Conservation (phyloP, 2,113 vertebrate species). For the Mobula hypostoma region DNA sequence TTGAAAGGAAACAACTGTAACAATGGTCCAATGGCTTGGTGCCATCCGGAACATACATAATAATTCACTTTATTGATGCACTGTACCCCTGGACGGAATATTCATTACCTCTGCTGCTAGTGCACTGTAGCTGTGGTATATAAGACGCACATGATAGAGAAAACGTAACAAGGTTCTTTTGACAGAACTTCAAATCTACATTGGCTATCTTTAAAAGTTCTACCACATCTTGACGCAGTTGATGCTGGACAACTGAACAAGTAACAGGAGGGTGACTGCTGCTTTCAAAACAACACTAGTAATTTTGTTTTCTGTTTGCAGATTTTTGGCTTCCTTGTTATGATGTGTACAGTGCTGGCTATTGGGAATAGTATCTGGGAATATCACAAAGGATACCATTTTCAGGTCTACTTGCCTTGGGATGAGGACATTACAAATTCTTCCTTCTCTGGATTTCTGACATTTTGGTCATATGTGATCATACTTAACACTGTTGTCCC, state of each 20-base stretch:
- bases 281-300: neutral
- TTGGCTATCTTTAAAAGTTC: too few species aligned
- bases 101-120: neutral
- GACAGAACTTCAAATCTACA: neutral
- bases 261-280: neutral
- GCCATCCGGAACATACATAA: neutral
- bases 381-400: conserved; percentile 60
- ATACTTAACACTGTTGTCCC: conserved; percentile 92
- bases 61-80: neutral
- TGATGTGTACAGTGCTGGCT: conserved; percentile 75
- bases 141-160: neutral
- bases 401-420: conserved; percentile 74
- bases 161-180: neutral
- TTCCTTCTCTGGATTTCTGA: conserved; percentile 63
- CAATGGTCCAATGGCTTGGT: neutral
- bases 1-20: neutral
- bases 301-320: conserved; percentile 45
- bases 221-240: too few species aligned
- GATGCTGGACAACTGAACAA: too few species aligned
- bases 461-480: conserved; percentile 94
- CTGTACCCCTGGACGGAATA: neutral
- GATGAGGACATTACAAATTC: conserved; percentile 52
- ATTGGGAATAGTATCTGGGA: conserved; percentile 83
- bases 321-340: conserved; percentile 78
- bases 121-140: neutral